These are phyloP conservation scores for Mormoops blainvillei DNA, from an alignment of 2,113 vertebrate genomes.

Conservation along the genomic window DNA sequence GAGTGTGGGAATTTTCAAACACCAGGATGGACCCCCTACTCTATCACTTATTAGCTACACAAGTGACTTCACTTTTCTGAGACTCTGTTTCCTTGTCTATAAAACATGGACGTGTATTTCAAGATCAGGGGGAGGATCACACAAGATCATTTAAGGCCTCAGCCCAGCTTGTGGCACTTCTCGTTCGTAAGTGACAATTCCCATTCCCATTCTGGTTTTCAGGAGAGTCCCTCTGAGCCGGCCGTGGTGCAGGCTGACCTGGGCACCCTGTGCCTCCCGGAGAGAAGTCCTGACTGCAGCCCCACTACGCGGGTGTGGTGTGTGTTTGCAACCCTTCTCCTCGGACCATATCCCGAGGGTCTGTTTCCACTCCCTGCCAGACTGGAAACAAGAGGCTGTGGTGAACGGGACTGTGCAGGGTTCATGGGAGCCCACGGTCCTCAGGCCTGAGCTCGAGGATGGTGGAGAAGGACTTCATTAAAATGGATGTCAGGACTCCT, in stretches of 20 bases:
- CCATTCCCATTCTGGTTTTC: neutral
- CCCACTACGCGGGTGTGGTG: fast-evolving
- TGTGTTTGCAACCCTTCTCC: neutral
- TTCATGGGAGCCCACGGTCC: neutral
- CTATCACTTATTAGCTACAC: neutral
- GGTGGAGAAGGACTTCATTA: neutral
- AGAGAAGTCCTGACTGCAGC: fast-evolving
- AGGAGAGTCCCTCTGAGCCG: fast-evolving
- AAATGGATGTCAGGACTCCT: constrained; percentile 13
- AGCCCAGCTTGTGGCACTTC: neutral
- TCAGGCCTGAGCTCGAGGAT: neutral
- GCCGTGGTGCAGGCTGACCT: neutral
- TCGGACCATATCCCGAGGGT: neutral
- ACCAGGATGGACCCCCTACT: fast-evolving
- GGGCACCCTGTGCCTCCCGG: neutral
- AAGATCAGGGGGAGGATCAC: neutral
- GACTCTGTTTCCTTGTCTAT: neutral
- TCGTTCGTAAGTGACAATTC: fast-evolving
- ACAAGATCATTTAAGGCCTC: neutral
- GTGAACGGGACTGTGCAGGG: fast-evolving
- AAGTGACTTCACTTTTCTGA: neutral
- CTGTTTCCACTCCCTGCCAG: neutral
- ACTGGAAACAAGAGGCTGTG: neutral
- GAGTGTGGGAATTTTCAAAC: neutral
- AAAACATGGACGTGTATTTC: neutral